Conservation (phyloP, 1,140 invertebrate species). For the Pygmarrhopalites habei region DNA sequence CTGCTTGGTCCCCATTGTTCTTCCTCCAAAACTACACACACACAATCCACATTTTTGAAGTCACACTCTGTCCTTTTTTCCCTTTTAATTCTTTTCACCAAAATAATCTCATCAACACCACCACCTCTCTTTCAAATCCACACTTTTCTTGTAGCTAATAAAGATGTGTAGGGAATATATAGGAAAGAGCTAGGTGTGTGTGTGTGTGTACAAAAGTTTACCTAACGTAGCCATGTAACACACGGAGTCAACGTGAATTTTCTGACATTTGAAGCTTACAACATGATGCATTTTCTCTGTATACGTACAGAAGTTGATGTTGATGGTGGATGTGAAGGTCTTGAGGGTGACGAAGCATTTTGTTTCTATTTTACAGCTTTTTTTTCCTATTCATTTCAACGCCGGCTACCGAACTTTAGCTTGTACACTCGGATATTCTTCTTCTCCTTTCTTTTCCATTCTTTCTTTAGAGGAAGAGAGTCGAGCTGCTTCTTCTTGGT, state of each 20-base stretch:
- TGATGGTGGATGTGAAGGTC: too few species aligned
- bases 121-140: too few species aligned
- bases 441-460: not conserved
- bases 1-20: too few species aligned
- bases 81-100: conserved; percentile 4
- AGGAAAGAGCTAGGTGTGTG: too few species aligned
- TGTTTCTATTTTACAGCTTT: conserved; percentile 6
- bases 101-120: conserved; percentile 9
- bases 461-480: not conserved
- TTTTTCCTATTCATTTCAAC: not conserved
- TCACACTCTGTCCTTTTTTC: conserved; percentile 2
- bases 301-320: too few species aligned
- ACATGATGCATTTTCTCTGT: too few species aligned
- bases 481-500: not conserved
- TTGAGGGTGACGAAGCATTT: conserved; percentile 14
- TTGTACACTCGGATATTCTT: not conserved
- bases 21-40: not conserved
- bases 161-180: not conserved
- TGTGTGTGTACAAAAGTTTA: too few species aligned
- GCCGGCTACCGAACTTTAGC: not conserved
- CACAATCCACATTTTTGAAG: not conserved
- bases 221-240: too few species aligned
- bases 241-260: too few species aligned
- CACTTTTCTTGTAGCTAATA: not conserved
- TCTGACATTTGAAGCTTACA: too few species aligned